Percentiles rank a stretch among this genome's conserved stretches.
Evolutionary conservation across 2,888 invertebrate species (phyloP).

Genomic region (Conistra vaccinii): DNA sequence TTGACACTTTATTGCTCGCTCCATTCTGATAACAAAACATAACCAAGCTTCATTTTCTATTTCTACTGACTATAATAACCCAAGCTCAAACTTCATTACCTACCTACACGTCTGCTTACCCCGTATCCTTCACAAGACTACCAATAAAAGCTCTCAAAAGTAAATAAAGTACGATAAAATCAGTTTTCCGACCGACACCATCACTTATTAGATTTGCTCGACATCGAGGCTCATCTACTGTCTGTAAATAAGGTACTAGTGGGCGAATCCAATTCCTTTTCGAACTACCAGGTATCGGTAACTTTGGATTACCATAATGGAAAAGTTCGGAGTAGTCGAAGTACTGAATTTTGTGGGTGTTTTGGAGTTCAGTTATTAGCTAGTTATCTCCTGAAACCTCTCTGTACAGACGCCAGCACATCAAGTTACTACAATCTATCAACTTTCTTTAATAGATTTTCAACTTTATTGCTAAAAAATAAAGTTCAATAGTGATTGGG

Average conservation of each 20-base stretch:
- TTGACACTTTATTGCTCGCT: background rate
- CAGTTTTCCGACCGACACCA: conserved; percentile 70
- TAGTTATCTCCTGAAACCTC: background rate
- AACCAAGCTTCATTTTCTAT: background rate
- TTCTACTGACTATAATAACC: conserved; percentile 4
- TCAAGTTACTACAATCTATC: too few relatives aligned
- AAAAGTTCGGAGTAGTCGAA: conserved; percentile 34
- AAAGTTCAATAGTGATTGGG: too few relatives aligned
- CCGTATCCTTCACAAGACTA: conserved; percentile 28
- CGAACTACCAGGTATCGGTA: conserved; percentile 58
- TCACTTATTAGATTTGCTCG: conserved; percentile 74
- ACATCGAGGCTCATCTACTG: conserved; percentile 72
- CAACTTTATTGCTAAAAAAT: too few relatives aligned
- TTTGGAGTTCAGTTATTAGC: conserved; percentile 1
- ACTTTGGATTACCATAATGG: conserved; percentile 64
- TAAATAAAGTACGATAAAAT: conserved; percentile 73
- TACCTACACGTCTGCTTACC: conserved; percentile 1
- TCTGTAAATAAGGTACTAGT: conserved; percentile 74
- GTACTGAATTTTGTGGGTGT: conserved; percentile 6
- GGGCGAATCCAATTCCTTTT: conserved; percentile 73
- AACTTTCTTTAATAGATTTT: too few relatives aligned
- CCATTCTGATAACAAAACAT: background rate
- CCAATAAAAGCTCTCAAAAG: conserved; percentile 63
- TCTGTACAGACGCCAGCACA: too few relatives aligned
- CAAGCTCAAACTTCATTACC: conserved; percentile 20